Percentiles rank a stretch among this genome's conserved stretches.
These are phyloP conservation scores for Cyanistes caeruleus DNA, from an alignment of 2,113 vertebrate genomes.

Conservation along the genomic window DNA sequence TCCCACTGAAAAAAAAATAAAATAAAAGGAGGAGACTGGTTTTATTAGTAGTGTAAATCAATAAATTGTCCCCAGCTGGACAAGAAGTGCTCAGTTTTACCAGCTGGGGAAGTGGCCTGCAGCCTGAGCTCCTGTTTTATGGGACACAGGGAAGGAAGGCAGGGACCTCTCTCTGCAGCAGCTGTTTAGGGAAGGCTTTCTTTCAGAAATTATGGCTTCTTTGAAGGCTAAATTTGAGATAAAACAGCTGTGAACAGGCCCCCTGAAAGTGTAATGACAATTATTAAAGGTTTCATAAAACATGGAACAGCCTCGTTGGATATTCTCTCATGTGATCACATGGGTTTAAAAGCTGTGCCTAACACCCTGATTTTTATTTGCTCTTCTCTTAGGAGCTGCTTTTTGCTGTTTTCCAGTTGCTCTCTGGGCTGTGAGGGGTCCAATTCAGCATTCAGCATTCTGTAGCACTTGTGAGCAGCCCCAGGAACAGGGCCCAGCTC, in stretches of 20 bases:
- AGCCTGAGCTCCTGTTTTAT: neutral
- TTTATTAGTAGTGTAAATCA: neutral
- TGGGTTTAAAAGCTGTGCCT: neutral
- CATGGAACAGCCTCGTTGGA: neutral
- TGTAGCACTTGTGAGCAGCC: neutral
- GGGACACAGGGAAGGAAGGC: neutral
- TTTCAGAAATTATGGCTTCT: neutral
- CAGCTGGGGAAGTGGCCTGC: neutral
- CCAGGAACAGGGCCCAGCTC: neutral
- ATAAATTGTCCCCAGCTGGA: neutral
- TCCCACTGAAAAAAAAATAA: accelerated
- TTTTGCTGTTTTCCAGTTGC: neutral
- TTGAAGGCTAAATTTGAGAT: neutral
- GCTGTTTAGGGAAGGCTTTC: neutral
- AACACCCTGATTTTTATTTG: neutral
- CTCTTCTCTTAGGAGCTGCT: neutral
- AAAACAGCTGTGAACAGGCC: neutral
- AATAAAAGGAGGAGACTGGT: neutral
- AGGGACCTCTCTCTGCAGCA: neutral
- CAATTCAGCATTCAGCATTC: neutral
- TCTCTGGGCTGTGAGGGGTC: neutral
- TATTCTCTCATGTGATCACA: neutral
- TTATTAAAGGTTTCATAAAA: neutral
- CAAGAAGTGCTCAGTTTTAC: neutral
- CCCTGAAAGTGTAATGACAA: neutral